These are phyloP conservation scores for Drosophila sturtevanti DNA, from an alignment of 1,140 invertebrate species.

Conservation along the genomic window DNA sequence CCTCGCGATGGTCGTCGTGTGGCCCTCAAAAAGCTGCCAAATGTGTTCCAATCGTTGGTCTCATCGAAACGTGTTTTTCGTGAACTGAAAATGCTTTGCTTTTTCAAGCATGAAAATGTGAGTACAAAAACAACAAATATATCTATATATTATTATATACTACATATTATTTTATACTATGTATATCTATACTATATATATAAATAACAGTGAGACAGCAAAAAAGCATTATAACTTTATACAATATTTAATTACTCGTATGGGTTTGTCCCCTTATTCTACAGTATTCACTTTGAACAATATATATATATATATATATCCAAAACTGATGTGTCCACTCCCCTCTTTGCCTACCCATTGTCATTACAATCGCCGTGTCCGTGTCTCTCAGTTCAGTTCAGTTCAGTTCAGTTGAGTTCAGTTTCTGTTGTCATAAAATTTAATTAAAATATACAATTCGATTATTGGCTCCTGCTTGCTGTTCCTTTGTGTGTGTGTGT, in stretches of 20 bases:
- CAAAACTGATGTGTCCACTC: too few species aligned
- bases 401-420: neutral
- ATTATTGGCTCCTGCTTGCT: constrained; percentile 25
- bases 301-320: too few species aligned
- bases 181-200: too few species aligned
- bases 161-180: too few species aligned
- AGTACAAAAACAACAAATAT: constrained; percentile 32
- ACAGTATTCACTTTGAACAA: too few species aligned
- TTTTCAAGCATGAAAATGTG: constrained; percentile 99
- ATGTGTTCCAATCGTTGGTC: constrained; percentile 99
- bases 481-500: neutral
- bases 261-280: constrained; percentile 11
- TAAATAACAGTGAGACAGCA: too few species aligned
- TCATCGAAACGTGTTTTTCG: constrained; percentile 99
- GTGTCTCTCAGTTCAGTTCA: neutral
- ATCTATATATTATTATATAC: constrained; percentile 82
- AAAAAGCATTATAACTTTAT: constrained; percentile 21
- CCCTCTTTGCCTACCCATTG: too few species aligned
- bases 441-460: constrained; percentile 65
- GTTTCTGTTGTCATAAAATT: constrained; percentile 51
- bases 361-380: too few species aligned
- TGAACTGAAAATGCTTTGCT: constrained; percentile 99
- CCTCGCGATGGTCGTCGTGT: constrained; percentile 98
- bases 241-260: constrained; percentile 44
- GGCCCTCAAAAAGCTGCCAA: constrained; percentile 99